These are phyloP conservation scores for Synanceia verrucosa DNA, from an alignment of 2,797 vertebrate species.

Conservation along the genomic window DNA sequence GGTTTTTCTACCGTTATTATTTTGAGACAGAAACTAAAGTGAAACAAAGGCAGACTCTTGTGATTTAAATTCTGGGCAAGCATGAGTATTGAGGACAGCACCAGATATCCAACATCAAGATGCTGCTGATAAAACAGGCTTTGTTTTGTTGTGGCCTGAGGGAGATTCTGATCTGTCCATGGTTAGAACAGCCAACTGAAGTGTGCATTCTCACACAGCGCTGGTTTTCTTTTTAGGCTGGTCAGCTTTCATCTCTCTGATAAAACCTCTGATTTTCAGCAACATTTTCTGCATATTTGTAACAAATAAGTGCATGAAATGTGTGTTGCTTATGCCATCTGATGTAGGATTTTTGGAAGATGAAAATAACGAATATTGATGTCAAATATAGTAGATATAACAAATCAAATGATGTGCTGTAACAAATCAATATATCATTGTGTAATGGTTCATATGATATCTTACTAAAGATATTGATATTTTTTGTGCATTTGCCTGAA, in stretches of 20 bases:
- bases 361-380: not conserved
- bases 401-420: no score
- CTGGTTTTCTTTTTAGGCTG: not conserved
- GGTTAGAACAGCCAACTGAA: not conserved
- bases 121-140: slow-evolving; percentile 26
- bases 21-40: not conserved
- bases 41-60: slow-evolving; percentile 12
- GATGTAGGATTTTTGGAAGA: not conserved
- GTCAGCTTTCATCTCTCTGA: not conserved
- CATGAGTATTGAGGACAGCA: not conserved
- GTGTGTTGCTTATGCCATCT: not conserved
- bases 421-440: no score
- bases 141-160: slow-evolving; percentile 22
- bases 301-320: not conserved
- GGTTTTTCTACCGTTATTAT: not conserved
- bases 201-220: slow-evolving; percentile 14
- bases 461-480: no score
- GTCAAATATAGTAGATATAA: not conserved
- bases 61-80: slow-evolving; percentile 10
- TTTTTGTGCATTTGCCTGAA: no score
- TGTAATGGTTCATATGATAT: no score
- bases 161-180: slow-evolving; percentile 17
- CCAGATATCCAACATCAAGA: slow-evolving; percentile 16
- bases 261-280: not conserved
- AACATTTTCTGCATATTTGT: not conserved